phyloP scores from a whole-genome alignment of 2,113 vertebrate genomes.

The Columba livia region DNA sequence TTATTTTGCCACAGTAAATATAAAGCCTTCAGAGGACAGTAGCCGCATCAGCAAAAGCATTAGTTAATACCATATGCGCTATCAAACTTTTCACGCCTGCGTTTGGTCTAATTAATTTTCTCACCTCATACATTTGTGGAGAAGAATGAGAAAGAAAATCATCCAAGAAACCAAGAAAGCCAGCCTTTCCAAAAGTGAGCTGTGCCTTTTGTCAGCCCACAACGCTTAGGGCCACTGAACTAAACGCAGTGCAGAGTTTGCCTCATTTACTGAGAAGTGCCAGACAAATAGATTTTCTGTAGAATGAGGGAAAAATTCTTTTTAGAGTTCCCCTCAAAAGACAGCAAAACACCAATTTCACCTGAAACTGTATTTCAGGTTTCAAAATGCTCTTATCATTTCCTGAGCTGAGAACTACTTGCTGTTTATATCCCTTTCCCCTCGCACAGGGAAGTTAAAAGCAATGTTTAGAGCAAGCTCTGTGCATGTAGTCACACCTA shows the following conservation, averaged over 20 bases:
- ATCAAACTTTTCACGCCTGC: not conserved
- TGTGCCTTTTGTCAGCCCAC: not conserved
- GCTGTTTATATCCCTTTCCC: slow-evolving; percentile 30
- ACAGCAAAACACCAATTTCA: not conserved
- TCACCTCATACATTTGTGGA: not conserved
- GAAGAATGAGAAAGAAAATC: not conserved
- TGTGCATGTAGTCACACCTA: slow-evolving; percentile 73
- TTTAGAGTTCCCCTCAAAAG: not conserved
- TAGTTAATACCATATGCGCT: not conserved
- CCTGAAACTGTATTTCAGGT: not conserved
- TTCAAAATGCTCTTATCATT: slow-evolving; percentile 26
- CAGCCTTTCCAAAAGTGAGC: not conserved
- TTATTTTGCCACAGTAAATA: slow-evolving; percentile 30
- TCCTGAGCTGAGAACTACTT: slow-evolving; percentile 22
- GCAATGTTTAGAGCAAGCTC: slow-evolving; percentile 34
- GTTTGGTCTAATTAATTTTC: slow-evolving; percentile 18
- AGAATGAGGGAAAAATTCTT: not conserved
- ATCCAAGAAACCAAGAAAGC: not conserved
- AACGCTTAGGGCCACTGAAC: not conserved
- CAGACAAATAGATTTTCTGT: not conserved
- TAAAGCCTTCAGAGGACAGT: not conserved
- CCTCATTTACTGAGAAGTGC: not conserved
- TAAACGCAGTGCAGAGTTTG: not conserved
- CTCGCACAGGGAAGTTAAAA: slow-evolving; percentile 60
- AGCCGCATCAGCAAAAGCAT: not conserved